Conservation (phyloP, 2,113 vertebrate species). For the Muntiacus muntjak region DNA sequence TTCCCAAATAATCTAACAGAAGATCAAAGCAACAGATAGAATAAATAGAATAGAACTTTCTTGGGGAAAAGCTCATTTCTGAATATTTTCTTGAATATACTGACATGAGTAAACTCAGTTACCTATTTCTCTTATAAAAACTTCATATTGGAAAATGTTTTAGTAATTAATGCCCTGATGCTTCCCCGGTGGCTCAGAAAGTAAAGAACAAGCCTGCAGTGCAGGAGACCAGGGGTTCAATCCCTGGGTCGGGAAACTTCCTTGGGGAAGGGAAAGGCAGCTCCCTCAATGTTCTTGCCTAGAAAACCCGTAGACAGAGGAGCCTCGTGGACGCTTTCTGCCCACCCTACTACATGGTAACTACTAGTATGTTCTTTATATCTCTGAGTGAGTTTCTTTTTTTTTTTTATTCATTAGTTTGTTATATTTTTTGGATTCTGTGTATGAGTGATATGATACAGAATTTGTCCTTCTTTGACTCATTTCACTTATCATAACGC, state of each 20-base stretch:
- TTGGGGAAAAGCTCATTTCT: background rate
- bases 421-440: background rate
- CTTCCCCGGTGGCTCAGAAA: background rate
- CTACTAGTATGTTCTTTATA: background rate
- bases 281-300: background rate
- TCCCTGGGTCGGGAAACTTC: background rate
- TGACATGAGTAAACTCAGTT: background rate
- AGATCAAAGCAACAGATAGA: background rate
- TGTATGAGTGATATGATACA: background rate
- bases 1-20: background rate
- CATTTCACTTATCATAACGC: background rate
- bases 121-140: background rate
- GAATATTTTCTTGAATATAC: background rate
- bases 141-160: background rate
- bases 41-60: background rate
- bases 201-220: background rate
- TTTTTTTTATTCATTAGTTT: background rate
- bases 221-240: background rate
- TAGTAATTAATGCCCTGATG: background rate
- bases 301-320: background rate
- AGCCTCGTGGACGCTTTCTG: background rate
- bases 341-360: background rate
- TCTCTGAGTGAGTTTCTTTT: background rate
- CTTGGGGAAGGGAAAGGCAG: background rate
- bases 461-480: background rate